phyloP scores from a whole-genome alignment of 2,888 invertebrate species.

The Eristalis pertinax region DNA sequence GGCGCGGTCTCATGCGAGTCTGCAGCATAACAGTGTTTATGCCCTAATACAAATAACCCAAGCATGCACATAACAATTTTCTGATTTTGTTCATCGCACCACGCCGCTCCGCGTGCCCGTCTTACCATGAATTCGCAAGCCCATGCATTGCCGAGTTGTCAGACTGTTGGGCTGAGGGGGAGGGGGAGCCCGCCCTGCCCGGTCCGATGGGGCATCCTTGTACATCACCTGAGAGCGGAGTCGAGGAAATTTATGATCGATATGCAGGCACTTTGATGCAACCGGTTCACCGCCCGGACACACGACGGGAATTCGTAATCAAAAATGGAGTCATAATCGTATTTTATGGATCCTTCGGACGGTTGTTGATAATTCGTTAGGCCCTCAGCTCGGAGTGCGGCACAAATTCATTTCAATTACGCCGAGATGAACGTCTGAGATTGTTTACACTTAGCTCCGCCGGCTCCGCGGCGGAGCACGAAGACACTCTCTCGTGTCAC shows the following conservation, averaged over 20 bases:
- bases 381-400: neutral
- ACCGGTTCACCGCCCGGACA: conserved; percentile 29
- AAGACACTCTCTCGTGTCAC: neutral
- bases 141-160: neutral
- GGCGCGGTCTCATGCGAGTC: conserved; percentile 8
- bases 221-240: conserved; percentile 33
- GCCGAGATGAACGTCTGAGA: neutral
- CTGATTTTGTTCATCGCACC: neutral
- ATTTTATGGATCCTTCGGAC: conserved; percentile 4
- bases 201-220: conserved; percentile 16
- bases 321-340: conserved; percentile 15
- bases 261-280: conserved; percentile 52
- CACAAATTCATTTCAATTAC: neutral
- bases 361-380: conserved; percentile 15
- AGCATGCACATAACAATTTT: conserved; percentile 38
- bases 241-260: conserved; percentile 52
- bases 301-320: conserved; percentile 40
- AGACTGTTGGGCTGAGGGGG: neutral
- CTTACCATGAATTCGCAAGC: neutral
- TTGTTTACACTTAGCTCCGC: neutral
- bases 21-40: conserved; percentile 49
- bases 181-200: neutral
- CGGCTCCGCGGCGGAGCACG: neutral
- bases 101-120: neutral
- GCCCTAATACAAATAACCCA: conserved; percentile 61